Evolutionary conservation across 2,888 invertebrate genomes (phyloP).

Genomic region (Amphipoea lucens): DNA sequence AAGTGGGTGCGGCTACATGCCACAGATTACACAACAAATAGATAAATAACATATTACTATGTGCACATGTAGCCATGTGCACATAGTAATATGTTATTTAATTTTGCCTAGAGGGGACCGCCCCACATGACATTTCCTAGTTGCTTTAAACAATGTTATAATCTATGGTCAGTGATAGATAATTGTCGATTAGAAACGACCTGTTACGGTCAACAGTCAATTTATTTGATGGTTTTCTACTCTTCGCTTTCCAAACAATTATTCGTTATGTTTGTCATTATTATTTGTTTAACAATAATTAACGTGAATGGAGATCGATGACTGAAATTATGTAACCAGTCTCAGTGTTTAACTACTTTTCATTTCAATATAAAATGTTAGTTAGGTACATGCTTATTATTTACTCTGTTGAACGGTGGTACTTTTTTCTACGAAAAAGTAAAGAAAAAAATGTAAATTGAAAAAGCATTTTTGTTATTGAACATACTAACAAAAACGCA

Average conservation of each 20-base stretch:
- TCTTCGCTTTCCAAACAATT: conserved; percentile 61
- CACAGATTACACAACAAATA: conserved; percentile 40
- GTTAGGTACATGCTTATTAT: not conserved
- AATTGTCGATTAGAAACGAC: conserved; percentile 43
- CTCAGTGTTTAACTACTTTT: not conserved
- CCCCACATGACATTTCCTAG: conserved; percentile 26
- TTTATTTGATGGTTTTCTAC: conserved; percentile 36
- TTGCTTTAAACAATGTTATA: conserved; percentile 25
- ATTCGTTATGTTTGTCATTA: conserved; percentile 31
- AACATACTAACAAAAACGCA: conserved; percentile 12
- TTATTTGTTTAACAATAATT: conserved; percentile 46
- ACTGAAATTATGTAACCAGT: conserved; percentile 24
- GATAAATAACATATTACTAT: conserved; percentile 20
- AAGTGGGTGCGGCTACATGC: conserved; percentile 25
- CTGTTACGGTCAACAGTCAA: conserved; percentile 35
- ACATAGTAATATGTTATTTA: not conserved
- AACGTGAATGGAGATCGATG: conserved; percentile 14
- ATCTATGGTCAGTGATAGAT: conserved; percentile 22
- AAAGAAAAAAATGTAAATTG: not conserved
- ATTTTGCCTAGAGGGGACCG: conserved; percentile 27
- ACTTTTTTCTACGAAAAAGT: conserved; percentile 4
- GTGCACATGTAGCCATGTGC: not conserved
- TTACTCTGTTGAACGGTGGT: not conserved
- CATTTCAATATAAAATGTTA: not conserved
- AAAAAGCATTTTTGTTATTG: not conserved